Evolutionary conservation across 1,140 invertebrate species (phyloP).

Genomic region (Trypoxylus dichotomus): DNA sequence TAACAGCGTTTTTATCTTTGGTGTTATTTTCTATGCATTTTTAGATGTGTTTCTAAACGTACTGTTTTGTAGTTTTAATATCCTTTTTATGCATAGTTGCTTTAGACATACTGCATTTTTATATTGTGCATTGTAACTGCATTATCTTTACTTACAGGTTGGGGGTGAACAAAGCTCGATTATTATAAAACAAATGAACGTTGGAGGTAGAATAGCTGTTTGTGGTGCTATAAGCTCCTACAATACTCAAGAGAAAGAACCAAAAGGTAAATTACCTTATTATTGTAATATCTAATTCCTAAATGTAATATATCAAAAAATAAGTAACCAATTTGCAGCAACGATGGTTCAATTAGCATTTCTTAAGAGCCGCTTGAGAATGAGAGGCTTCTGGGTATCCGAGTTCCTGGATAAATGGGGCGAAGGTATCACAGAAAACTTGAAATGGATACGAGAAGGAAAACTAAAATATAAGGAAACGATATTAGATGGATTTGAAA

Average conservation of each 20-base stretch:
- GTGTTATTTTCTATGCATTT: too few species aligned
- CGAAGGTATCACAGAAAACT: conserved; percentile 62
- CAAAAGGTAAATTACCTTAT: conserved; percentile 43
- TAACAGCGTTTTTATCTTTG: too few species aligned
- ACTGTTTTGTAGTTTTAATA: too few species aligned
- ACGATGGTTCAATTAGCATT: conserved; percentile 59
- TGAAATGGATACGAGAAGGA: conserved; percentile 60
- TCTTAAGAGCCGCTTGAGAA: conserved; percentile 59
- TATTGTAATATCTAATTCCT: conserved; percentile 53
- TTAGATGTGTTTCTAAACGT: too few species aligned
- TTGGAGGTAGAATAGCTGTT: conserved; percentile 62
- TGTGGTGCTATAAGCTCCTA: conserved; percentile 66
- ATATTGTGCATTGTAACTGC: too few species aligned
- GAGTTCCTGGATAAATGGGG: conserved; percentile 57
- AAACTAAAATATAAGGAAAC: conserved; percentile 66
- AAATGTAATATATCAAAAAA: conserved; percentile 36
- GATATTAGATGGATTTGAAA: conserved; percentile 66
- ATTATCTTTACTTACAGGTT: too few species aligned
- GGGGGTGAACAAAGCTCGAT: conserved; percentile 65
- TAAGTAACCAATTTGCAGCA: conserved; percentile 41
- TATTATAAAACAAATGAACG: conserved; percentile 65
- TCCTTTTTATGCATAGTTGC: too few species aligned
- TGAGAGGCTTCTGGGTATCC: conserved; percentile 63
- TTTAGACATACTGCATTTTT: too few species aligned
- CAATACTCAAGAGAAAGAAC: conserved; percentile 50